Evolutionary conservation across 1,140 invertebrate genomes (phyloP).

Genomic region (Panulirus ornatus): DNA sequence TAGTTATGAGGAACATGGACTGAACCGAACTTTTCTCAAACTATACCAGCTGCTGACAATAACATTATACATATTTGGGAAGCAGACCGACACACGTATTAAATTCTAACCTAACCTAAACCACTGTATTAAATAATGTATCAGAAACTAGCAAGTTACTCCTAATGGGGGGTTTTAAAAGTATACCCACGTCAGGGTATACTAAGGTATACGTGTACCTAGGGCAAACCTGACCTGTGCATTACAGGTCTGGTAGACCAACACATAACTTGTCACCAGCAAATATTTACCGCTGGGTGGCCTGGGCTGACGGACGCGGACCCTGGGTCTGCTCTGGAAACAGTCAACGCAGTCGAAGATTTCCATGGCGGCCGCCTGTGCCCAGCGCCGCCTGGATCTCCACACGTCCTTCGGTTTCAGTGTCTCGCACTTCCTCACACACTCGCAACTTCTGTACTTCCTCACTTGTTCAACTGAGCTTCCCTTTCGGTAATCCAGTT

Average conservation of each 20-base stretch:
- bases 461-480: neutral
- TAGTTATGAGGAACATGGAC: no score
- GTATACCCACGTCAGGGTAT: no score
- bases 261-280: neutral
- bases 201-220: no score
- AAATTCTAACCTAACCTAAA: no score
- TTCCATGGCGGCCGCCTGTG: slow-evolving; percentile 65
- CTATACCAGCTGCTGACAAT: no score
- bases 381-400: slow-evolving; percentile 59
- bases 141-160: no score
- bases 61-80: no score
- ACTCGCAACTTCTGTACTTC: neutral
- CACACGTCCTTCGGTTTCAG: slow-evolving; percentile 56
- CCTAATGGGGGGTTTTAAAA: no score
- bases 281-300: slow-evolving; percentile 59
- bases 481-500: neutral
- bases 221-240: neutral
- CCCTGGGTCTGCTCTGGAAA: slow-evolving; percentile 64
- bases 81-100: no score
- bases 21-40: no score
- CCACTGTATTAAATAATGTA: no score
- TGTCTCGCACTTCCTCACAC: slow-evolving; percentile 36
- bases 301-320: slow-evolving; percentile 47
- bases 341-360: slow-evolving; percentile 67
- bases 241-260: neutral